A percentile compares a stretch with the other conserved stretches of the same genome.
Evolutionary conservation across 2,113 vertebrate genomes (phyloP).

Genomic region (Odocoileus virginianus): DNA sequence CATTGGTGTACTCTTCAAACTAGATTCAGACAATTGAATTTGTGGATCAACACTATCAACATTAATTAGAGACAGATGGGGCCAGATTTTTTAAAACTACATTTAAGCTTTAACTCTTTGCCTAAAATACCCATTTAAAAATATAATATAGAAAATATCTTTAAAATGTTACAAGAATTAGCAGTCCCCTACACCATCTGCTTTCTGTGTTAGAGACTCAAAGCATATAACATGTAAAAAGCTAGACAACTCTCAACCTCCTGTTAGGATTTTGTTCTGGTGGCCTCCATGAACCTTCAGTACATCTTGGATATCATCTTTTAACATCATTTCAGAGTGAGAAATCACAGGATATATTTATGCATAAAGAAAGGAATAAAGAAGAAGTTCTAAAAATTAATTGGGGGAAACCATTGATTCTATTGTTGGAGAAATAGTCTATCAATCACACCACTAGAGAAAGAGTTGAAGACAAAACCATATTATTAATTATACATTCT

Average conservation of each 20-base stretch:
- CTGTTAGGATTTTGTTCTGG: background rate
- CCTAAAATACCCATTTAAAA: background rate
- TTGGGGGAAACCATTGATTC: background rate
- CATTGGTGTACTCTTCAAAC: background rate
- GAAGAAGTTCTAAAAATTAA: background rate
- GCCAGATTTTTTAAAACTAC: background rate
- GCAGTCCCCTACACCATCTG: background rate
- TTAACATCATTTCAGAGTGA: background rate
- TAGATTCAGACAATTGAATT: background rate
- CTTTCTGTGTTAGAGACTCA: background rate
- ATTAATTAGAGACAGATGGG: background rate
- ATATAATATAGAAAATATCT: background rate
- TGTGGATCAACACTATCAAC: background rate
- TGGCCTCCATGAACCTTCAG: background rate
- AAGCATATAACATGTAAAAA: background rate
- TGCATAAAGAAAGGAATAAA: background rate
- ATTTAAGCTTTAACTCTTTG: background rate
- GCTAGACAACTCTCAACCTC: background rate
- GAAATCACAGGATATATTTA: background rate
- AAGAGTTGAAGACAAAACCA: background rate
- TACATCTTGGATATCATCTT: background rate
- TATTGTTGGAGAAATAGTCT: background rate
- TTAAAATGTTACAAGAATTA: background rate
- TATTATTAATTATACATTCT: background rate
- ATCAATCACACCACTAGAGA: background rate